A percentile compares a stretch with the other conserved stretches of the same genome.
Evolutionary conservation across 1,140 invertebrate species (phyloP).

Genomic region (Triops cancriformis): DNA sequence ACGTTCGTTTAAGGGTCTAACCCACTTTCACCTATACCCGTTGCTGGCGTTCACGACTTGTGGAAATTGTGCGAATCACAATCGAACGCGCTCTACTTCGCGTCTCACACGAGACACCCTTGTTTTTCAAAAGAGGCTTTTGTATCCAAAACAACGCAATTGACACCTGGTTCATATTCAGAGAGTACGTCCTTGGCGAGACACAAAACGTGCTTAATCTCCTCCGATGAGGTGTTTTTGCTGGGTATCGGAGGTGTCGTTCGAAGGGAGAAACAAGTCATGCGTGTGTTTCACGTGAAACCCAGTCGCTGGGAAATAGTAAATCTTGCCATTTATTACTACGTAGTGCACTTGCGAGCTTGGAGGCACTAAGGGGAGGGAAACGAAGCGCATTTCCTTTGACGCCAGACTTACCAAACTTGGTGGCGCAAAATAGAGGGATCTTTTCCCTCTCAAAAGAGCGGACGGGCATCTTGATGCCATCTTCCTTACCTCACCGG

Average conservation of each 20-base stretch:
- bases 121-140: neutral
- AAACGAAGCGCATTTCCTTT: conserved; percentile 1
- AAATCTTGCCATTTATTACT: neutral
- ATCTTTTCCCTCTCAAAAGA: neutral
- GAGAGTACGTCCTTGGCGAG: neutral
- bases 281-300: neutral
- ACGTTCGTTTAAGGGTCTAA: neutral
- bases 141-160: neutral
- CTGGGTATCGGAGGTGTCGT: neutral
- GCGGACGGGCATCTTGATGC: neutral
- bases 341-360: neutral
- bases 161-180: neutral
- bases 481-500: neutral
- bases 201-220: no score
- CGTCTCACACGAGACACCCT: neutral
- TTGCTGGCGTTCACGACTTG: neutral
- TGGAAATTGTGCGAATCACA: neutral
- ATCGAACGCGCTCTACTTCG: neutral
- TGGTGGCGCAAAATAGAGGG: neutral
- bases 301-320: neutral
- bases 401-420: neutral
- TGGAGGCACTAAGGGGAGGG: neutral
- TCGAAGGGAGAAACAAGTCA: neutral
- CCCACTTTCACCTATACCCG: neutral
- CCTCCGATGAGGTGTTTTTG: neutral